Evolutionary conservation across 1,140 invertebrate species (phyloP).

Genomic region (Meloidogyne floridensis): DNA sequence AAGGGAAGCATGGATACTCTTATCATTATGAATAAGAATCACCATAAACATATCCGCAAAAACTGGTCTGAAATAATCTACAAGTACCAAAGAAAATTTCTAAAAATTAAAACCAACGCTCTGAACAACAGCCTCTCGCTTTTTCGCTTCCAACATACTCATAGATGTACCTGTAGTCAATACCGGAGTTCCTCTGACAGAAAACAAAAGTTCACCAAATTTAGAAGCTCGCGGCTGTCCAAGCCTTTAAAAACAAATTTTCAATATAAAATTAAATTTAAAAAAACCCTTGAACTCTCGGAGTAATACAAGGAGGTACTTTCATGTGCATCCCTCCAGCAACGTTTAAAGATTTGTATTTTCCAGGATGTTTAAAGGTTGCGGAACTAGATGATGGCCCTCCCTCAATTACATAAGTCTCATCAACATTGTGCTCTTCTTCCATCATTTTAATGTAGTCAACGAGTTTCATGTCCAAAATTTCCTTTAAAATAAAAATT

Average conservation of each 20-base stretch:
- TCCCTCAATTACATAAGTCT: not conserved
- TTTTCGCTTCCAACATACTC: not conserved
- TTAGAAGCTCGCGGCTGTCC: not conserved
- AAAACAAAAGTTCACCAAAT: constrained; percentile 20
- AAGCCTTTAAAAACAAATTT: not conserved
- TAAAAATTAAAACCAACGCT: not conserved
- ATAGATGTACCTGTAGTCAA: no score
- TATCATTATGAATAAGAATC: no score
- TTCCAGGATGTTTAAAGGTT: not conserved
- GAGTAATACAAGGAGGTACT: constrained; percentile 18
- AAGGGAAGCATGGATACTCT: no score
- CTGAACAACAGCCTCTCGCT: not conserved
- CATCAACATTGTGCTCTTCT: not conserved
- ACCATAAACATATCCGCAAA: no score
- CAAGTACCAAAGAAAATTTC: not conserved
- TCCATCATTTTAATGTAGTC: constrained; percentile 11
- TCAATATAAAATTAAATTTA: not conserved
- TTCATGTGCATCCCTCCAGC: not conserved
- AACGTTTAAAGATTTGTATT: not conserved
- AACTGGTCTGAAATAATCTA: no score
- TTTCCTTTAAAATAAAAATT: not conserved
- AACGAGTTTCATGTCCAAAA: constrained; percentile 11
- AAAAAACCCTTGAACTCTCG: constrained; percentile 15
- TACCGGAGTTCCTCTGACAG: constrained; percentile 19
- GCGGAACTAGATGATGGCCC: not conserved